Percentiles rank a stretch among this genome's conserved stretches.
Conservation (phyloP, 2,797 vertebrate species). For the Ciconia nigra region DNA sequence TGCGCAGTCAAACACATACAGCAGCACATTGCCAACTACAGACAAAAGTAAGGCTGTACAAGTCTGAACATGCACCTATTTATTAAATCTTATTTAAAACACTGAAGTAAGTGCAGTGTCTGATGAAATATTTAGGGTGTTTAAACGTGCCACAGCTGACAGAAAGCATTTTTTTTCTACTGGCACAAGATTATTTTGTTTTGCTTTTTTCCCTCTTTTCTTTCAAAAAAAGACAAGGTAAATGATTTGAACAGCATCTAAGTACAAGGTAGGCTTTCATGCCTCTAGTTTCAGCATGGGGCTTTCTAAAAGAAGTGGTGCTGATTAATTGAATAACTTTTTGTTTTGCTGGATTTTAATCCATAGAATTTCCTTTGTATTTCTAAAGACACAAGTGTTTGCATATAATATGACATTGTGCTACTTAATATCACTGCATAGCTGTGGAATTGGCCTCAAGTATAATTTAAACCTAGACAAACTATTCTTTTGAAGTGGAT, state of each 20-base stretch:
- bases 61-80: conserved; percentile 83
- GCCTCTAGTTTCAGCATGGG: background rate
- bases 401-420: background rate
- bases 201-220: background rate
- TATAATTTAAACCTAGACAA: background rate
- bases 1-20: conserved; percentile 65
- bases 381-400: background rate
- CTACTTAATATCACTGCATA: background rate
- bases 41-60: conserved; percentile 74
- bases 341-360: background rate
- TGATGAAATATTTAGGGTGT: conserved; percentile 86
- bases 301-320: background rate
- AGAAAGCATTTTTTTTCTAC: conserved; percentile 23
- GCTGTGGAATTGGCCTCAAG: background rate
- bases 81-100: conserved; percentile 90
- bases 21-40: conserved; percentile 74
- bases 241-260: background rate
- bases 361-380: background rate
- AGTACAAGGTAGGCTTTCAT: background rate
- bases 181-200: background rate
- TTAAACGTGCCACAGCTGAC: conserved; percentile 70
- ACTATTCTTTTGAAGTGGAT: background rate
- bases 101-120: conserved; percentile 85
- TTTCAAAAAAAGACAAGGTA: background rate
- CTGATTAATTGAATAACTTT: background rate